Conservation (phyloP, 2,113 vertebrate genomes). For the Nothocercus nigrocapillus region DNA sequence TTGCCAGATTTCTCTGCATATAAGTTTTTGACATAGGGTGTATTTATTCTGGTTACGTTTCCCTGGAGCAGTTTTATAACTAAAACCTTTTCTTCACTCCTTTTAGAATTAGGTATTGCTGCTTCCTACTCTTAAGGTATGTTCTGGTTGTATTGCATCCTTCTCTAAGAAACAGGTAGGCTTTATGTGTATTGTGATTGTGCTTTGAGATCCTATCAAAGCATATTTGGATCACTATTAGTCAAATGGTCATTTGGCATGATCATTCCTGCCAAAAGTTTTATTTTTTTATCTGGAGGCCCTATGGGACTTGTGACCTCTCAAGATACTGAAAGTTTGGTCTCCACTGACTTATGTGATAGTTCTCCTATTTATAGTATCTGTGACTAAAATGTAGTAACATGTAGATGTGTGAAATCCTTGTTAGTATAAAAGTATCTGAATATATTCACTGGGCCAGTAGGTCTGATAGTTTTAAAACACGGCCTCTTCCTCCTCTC, state of each 20-base stretch:
- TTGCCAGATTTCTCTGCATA: neutral
- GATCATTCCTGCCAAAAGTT: neutral
- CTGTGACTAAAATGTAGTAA: neutral
- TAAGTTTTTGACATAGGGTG: neutral
- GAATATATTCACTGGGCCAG: neutral
- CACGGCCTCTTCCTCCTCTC: neutral
- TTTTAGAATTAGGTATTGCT: neutral
- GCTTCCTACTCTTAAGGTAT: neutral
- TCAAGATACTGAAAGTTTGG: neutral
- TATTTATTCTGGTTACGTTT: neutral
- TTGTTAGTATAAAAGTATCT: neutral
- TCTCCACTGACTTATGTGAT: neutral
- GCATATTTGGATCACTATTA: neutral
- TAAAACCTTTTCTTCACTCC: neutral
- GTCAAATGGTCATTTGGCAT: neutral
- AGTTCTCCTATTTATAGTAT: neutral
- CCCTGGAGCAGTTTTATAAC: neutral
- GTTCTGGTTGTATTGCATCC: neutral
- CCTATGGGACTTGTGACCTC: neutral
- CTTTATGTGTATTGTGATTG: fast-evolving
- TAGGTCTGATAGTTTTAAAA: neutral
- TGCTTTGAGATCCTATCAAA: neutral
- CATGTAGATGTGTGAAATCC: neutral
- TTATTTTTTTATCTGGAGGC: fast-evolving
- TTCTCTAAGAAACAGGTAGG: neutral